These are phyloP conservation scores for Desoria tigrina DNA, from an alignment of 2,888 invertebrate species.

Conservation along the genomic window DNA sequence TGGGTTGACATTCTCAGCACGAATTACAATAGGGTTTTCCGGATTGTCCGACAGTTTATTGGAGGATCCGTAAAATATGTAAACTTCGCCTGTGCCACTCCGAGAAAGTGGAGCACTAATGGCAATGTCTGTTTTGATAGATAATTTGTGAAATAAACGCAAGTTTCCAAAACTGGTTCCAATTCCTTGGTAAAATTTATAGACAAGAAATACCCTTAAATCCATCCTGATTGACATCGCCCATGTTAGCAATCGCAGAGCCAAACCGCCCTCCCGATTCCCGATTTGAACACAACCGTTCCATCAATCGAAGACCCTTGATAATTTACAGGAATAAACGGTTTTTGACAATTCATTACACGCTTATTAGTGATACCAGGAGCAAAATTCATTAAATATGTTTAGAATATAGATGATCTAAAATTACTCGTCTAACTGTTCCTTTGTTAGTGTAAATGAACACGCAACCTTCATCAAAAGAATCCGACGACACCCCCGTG, in stretches of 20 bases:
- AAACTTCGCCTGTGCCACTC: slow-evolving; percentile 29
- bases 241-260: slow-evolving; percentile 38
- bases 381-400: background rate
- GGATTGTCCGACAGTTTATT: background rate
- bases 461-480: slow-evolving; percentile 33
- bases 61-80: slow-evolving; percentile 27
- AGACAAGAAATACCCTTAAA: slow-evolving; percentile 26
- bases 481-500: background rate
- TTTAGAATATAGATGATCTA: background rate
- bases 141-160: too few relatives aligned
- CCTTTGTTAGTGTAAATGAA: slow-evolving; percentile 14
- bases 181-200: too few relatives aligned
- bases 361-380: background rate
- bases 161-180: too few relatives aligned
- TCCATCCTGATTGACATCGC: slow-evolving; percentile 39
- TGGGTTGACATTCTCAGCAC: slow-evolving; percentile 9
- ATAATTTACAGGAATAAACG: background rate
- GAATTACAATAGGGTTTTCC: slow-evolving; percentile 1
- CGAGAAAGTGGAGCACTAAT: slow-evolving; percentile 35
- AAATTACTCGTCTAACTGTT: background rate
- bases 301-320: slow-evolving; percentile 1
- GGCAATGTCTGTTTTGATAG: slow-evolving; percentile 29
- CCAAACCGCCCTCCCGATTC: slow-evolving; percentile 32
- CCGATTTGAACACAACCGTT: slow-evolving; percentile 9
- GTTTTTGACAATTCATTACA: background rate